Evolutionary conservation across 2,888 invertebrate species (phyloP), one percentile per base, ranked within the genome.

Genomic region (Pachymerium ferrugineum): DNA sequence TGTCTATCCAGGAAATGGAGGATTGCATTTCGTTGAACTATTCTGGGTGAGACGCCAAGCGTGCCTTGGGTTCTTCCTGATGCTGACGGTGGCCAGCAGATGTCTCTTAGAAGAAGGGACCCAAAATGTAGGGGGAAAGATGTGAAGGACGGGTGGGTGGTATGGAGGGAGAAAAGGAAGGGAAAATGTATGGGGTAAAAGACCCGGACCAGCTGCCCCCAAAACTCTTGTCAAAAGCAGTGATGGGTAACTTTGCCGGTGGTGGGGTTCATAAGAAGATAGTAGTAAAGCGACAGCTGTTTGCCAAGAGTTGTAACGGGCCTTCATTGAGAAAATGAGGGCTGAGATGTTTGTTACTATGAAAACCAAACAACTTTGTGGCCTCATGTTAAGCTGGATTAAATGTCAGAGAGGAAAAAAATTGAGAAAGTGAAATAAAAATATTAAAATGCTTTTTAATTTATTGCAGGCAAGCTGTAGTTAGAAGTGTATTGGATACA

Each of bases 381-480:
- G 62, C 28, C 14, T 10, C 22, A 10, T 28, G 62, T 28, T 12
- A 62, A n/a, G n/a, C n/a, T n/a, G n/a, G n/a, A n/a, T n/a, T n/a
- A n/a, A n/a, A n/a, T n/a, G n/a, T n/a, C n/a, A n/a, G n/a, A n/a
- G n/a, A n/a, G n/a, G n/a, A n/a, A 28, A 62, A 10, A 28, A 62
- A 28, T 62, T 62, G 62, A 28, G 4, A 62, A 62, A 62, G 62
- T 28, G 62, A 28, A 10, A 14, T 16, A 47, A 62, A 62, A 62
- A 28, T 62, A 62, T 62, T 28, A 62, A 62, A 28, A 28, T 28
- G 62, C 28, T 3, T 25, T n/a, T n/a, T n/a, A 77, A 80, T 79
- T 78, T 79, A 76, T 86, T 86, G 33, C 84, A 89, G 89, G 78
- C 86, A 87, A 82, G 83, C 86, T 83, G 86, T 87, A 74, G 86